Conservation (phyloP, 2,888 invertebrate species). For the Agapostemon virescens region DNA sequence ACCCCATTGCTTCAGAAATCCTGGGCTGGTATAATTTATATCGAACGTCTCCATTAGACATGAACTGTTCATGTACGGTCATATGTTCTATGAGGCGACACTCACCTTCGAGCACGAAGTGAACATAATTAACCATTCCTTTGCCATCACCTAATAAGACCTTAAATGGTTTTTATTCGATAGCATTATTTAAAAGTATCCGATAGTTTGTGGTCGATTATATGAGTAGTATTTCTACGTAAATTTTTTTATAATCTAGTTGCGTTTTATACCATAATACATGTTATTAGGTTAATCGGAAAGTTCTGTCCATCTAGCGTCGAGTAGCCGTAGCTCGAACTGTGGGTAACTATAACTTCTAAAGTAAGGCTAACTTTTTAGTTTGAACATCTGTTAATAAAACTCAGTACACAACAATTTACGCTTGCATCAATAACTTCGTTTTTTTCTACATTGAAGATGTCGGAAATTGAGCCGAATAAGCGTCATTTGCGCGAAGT, state of each 20-base stretch:
- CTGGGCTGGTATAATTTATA: constrained; percentile 81
- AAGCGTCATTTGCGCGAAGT: no score
- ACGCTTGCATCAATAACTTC: no score
- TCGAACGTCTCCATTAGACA: constrained; percentile 75
- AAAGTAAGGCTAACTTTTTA: no score
- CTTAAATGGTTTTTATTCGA: constrained; percentile 59
- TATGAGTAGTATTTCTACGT: not conserved
- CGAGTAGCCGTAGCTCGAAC: no score
- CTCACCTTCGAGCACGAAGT: constrained; percentile 84
- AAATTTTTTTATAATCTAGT: not conserved
- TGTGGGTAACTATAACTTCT: no score
- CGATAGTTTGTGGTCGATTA: not conserved
- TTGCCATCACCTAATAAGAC: constrained; percentile 76
- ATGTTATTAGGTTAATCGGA: no score
- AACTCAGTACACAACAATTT: no score
- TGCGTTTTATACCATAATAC: not conserved
- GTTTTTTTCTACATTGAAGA: no score
- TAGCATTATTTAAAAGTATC: not conserved
- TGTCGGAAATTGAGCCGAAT: no score
- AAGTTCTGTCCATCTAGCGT: no score
- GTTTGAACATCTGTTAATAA: no score
- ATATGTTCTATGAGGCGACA: constrained; percentile 84
- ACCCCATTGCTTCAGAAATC: not conserved
- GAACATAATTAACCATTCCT: constrained; percentile 79
- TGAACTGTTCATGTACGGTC: constrained; percentile 79